These are phyloP conservation scores for Drepana arcuata DNA, from an alignment of 1,140 invertebrate species.

Conservation along the genomic window DNA sequence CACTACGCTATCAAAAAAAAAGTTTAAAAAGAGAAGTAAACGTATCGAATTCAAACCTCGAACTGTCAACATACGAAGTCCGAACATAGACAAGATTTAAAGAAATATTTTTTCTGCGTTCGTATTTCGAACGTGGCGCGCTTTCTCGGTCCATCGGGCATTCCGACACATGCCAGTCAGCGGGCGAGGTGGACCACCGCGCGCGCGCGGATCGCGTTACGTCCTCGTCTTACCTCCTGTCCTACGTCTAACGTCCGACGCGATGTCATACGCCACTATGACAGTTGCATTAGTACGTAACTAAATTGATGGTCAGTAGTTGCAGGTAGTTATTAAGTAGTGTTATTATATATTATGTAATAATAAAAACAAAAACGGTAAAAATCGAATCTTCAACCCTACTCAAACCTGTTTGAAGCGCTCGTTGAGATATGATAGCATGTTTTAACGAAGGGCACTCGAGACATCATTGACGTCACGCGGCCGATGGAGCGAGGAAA, in stretches of 20 bases:
- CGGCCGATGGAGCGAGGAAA: too few species aligned
- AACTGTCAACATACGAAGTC: slow-evolving; percentile 35
- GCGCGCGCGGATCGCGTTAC: slow-evolving; percentile 50
- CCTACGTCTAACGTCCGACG: slow-evolving; percentile 61
- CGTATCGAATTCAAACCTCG: slow-evolving; percentile 10
- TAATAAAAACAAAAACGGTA: too few species aligned
- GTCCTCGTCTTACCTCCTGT: slow-evolving; percentile 63
- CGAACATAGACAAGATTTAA: slow-evolving; percentile 38
- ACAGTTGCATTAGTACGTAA: too few species aligned
- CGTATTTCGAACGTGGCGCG: slow-evolving; percentile 55
- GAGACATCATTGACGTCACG: too few species aligned
- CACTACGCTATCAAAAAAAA: slow-evolving; percentile 4
- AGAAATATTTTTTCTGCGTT: slow-evolving; percentile 16
- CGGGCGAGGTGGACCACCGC: slow-evolving; percentile 48
- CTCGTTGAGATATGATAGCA: too few species aligned
- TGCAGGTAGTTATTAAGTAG: too few species aligned
- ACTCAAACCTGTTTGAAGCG: too few species aligned
- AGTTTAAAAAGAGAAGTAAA: slow-evolving; percentile 17
- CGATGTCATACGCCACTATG: slow-evolving; percentile 47
- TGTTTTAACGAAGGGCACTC: too few species aligned
- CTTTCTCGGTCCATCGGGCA: slow-evolving; percentile 68
- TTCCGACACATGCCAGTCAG: slow-evolving; percentile 62
- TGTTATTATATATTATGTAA: too few species aligned
- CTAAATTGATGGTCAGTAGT: too few species aligned
- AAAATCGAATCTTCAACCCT: too few species aligned